phyloP scores from a whole-genome alignment of 2,888 invertebrate species.

The Pristionchus arcanus region DNA sequence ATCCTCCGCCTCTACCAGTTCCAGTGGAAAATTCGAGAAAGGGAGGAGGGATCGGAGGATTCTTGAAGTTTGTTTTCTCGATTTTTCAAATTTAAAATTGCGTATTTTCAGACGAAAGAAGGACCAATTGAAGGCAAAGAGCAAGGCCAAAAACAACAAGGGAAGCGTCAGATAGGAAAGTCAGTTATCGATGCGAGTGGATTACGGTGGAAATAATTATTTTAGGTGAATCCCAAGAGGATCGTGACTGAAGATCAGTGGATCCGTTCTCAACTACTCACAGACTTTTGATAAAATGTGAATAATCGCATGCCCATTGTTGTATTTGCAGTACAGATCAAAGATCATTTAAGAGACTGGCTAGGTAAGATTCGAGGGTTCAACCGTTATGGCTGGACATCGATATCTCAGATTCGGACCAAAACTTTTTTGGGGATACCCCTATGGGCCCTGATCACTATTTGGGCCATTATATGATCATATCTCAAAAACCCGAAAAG shows the following conservation, averaged over 20 bases:
- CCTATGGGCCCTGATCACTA: no score
- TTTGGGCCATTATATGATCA: no score
- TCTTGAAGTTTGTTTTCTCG: background rate
- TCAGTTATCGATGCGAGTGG: background rate
- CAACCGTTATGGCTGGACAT: no score
- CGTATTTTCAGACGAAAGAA: background rate
- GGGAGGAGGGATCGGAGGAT: background rate
- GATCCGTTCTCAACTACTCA: background rate
- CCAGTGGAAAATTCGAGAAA: background rate
- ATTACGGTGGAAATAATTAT: background rate
- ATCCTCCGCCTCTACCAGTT: background rate
- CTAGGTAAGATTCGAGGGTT: no score
- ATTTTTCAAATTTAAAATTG: background rate
- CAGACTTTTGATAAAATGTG: constrained; percentile 23
- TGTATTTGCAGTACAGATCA: no score
- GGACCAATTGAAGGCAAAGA: background rate
- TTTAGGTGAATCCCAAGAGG: background rate
- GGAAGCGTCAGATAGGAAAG: constrained; percentile 23
- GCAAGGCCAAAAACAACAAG: background rate
- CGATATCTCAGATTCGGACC: no score
- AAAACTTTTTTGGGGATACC: no score
- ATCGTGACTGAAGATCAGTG: constrained; percentile 20
- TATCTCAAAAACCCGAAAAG: no score
- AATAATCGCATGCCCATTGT: constrained; percentile 20
- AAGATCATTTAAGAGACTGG: no score